Evolutionary conservation across 2,888 invertebrate species (phyloP).

Genomic region (Gari tellinella): DNA sequence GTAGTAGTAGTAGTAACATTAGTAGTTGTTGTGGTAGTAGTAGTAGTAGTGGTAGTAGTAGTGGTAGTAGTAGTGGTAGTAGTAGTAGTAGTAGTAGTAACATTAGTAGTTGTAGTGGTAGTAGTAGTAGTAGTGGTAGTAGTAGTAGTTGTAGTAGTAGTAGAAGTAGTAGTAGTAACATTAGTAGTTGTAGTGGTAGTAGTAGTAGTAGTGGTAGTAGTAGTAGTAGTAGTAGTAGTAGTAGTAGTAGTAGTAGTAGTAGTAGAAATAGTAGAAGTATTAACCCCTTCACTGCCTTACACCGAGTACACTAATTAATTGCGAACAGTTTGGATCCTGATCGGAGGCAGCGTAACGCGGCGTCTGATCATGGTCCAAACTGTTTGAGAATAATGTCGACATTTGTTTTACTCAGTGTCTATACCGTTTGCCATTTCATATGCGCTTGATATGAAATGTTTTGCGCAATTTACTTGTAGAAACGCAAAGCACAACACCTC

Average conservation of each 20-base stretch:
- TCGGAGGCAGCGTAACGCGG: too few relatives aligned
- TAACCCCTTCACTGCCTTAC: background rate
- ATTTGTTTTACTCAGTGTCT: too few relatives aligned
- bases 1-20: background rate
- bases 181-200: background rate
- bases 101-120: constrained; percentile 9
- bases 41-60: too few relatives aligned
- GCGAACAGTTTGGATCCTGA: too few relatives aligned
- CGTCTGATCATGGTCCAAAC: too few relatives aligned
- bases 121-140: constrained; percentile 17
- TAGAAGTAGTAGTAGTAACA: background rate
- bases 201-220: constrained; percentile 1
- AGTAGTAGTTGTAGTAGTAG: constrained; percentile 12
- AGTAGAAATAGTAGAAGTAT: constrained; percentile 8
- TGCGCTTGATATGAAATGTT: too few relatives aligned
- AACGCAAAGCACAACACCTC: too few relatives aligned
- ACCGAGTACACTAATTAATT: too few relatives aligned
- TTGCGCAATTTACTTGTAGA: too few relatives aligned
- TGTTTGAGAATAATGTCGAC: too few relatives aligned
- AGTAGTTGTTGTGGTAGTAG: background rate
- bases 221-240: constrained; percentile 12
- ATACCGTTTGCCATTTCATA: too few relatives aligned
- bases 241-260: constrained; percentile 7
- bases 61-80: constrained; percentile 6
- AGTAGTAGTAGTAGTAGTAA: constrained; percentile 14